A percentile compares a stretch with the other conserved stretches of the same genome.
Conservation (phyloP, 2,888 invertebrate genomes). For the Seira sanloemensis region DNA sequence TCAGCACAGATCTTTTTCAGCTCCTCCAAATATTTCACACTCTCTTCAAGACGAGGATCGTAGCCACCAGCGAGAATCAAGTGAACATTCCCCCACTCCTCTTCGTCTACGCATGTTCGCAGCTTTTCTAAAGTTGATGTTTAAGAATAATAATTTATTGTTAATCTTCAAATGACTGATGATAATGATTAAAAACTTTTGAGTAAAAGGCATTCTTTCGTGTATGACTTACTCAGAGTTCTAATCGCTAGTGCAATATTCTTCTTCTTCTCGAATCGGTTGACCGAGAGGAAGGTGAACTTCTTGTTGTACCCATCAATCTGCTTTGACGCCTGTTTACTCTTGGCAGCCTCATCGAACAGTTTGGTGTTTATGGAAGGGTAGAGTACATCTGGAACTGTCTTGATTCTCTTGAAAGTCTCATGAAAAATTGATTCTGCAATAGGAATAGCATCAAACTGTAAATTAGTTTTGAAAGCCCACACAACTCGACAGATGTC, state of each 20-base stretch:
- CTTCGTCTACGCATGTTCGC: conserved; percentile 68
- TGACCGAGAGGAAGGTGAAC: conserved; percentile 92
- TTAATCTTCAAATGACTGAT: too few relatives aligned
- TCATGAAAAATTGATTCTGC: conserved; percentile 86
- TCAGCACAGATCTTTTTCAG: conserved; percentile 82
- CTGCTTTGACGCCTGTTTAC: conserved; percentile 54
- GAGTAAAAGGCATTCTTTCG: not conserved
- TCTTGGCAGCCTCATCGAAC: conserved; percentile 80
- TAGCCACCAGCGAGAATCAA: conserved; percentile 97
- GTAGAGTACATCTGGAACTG: conserved; percentile 89
- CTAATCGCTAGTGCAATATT: conserved; percentile 90
- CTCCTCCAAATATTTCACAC: conserved; percentile 89
- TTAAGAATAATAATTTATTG: too few relatives aligned
- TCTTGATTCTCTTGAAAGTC: conserved; percentile 86
- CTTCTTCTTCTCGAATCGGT: conserved; percentile 98
- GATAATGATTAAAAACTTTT: too few relatives aligned
- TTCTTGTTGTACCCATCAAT: conserved; percentile 74
- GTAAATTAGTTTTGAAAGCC: too few relatives aligned
- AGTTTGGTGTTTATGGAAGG: conserved; percentile 92
- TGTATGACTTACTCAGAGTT: conserved; percentile 82
- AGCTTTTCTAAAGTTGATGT: too few relatives aligned
- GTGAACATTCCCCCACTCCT: conserved; percentile 82
- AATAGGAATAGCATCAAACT: conserved; percentile 56
- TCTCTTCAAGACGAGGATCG: conserved; percentile 91
- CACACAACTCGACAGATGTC: too few relatives aligned